Base-by-base conservation (phyloP, 2,888 invertebrate species). In the Drosophila greeni region DNA sequence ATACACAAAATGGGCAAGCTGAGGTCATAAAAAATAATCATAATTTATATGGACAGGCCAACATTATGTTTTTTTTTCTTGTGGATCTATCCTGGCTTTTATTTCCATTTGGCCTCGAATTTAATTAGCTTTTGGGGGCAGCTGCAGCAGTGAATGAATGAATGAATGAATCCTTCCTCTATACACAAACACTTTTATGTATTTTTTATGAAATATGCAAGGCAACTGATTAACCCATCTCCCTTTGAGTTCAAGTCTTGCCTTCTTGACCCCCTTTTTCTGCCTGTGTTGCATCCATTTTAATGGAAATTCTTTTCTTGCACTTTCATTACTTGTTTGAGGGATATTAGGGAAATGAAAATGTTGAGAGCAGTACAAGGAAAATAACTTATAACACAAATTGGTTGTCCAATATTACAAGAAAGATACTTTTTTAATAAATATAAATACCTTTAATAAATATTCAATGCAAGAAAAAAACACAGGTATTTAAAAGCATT, bases 91-190 rank as follows among this genome's bases (percentile, higher is more conserved):
- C 18, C 42, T 1, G 5, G n/a, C 9, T 14, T 54, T 68, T 37
- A 42, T 18, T 29, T 48, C 49, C 47, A 11, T n/a, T 31, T 53
- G 37, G 16, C 12, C 56, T 52, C 18, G 20, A 51, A 70, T 70
- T 70, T 71, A 70, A 70, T 70, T 70, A 70, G 65, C 58, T 55
- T 51, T 45, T 23, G 24, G 51, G 12, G 51, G 14, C 42, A 23
- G 26, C 11, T 16, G 33, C 23, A n/a, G n/a, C 26, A 24, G 34
- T 33, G 45, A 34, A 20, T 20, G 3, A 20, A 20, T 20, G 3
- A 20, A 20, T 51, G 39, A 54, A 49, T 64, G 48, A 37, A 48
- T 64, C 45, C 43, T 16, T 26, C 3, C 45, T 45, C 8, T 33
- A 29, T 23, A 31, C 16, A 48, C 23, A 60, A 33, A 24, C n/a